phyloP scores from a whole-genome alignment of 2,888 invertebrate species.

The Lithophane socia region DNA sequence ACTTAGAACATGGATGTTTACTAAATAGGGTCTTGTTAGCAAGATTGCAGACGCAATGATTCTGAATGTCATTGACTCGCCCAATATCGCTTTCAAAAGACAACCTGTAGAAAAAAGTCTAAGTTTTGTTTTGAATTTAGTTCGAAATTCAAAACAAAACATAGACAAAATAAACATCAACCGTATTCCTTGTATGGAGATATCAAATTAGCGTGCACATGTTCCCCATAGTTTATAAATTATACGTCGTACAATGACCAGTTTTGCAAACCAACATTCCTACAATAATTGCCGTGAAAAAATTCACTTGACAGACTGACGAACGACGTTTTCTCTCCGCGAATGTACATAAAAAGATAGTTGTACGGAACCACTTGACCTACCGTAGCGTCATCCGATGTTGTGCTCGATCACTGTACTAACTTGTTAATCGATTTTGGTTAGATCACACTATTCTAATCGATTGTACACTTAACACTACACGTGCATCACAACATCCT shows the following conservation, averaged over 20 bases:
- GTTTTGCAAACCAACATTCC: constrained; percentile 62
- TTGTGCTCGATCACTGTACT: constrained; percentile 55
- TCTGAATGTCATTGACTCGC: constrained; percentile 8
- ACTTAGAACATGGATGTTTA: neutral
- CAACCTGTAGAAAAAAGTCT: constrained; percentile 24
- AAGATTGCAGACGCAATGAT: neutral
- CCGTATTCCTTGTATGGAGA: constrained; percentile 41
- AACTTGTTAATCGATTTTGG: constrained; percentile 58
- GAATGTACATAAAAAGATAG: constrained; percentile 70
- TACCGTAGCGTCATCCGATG: constrained; percentile 67
- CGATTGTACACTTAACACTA: constrained; percentile 68
- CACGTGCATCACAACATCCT: constrained; percentile 74
- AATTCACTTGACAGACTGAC: constrained; percentile 62
- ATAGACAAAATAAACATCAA: constrained; percentile 28
- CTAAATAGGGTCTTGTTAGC: neutral
- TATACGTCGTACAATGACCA: constrained; percentile 48
- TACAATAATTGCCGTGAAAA: constrained; percentile 58
- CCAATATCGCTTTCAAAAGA: neutral
- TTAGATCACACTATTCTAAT: constrained; percentile 55
- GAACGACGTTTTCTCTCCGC: constrained; percentile 67
- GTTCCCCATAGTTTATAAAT: constrained; percentile 45
- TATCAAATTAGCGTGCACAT: constrained; percentile 53
- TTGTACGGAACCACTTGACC: constrained; percentile 68
- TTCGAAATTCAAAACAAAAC: constrained; percentile 43
- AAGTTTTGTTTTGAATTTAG: too few relatives aligned